Evolutionary conservation across 2,113 vertebrate species (phyloP), one percentile per base, ranked within the genome.

Genomic region (Octodon degus): DNA sequence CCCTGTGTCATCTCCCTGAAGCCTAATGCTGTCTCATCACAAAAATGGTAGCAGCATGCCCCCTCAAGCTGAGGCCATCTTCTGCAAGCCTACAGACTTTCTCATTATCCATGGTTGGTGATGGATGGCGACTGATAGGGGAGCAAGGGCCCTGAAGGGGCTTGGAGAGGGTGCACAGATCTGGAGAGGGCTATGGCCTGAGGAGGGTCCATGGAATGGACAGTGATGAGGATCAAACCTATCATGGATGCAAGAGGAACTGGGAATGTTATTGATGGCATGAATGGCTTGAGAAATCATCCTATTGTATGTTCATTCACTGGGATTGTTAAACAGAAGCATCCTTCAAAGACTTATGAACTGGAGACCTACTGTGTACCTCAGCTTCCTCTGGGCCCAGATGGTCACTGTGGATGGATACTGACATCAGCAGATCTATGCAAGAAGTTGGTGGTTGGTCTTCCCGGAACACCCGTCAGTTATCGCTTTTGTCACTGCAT

Each of bases 11-110:
- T 4, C n/a, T 93, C 74, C 16, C 43, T 16, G 40, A 47, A 34
- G 65, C 43, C 0, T 74, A 30, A 27, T 30, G 1, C 0, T n/a
- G 65, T 58, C 43, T 0, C n/a, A 3, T 13, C 0, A 53, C n/a
- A 40, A 11, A 8, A 62, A 30, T 16, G 20, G 63, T 8, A 24
- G 13, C 13, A 80, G 34, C 43, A 16, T 7, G 19, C 30, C 34
- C 76, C 67, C 32, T 80, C 25, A 22, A 76, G 20, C 20, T n/a
- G 40, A 60, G 20, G 91, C 17, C 20, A 14, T 74, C 43, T 89
- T 37, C 5, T 55, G 0, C n/a, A 67, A 30, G 1, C 13, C 5
- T 7, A 43, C 24, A 14, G 22, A 7, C 70, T 27, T 86, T 67
- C 37, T 79, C n/a, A 43, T 20, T 50, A 72, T 9, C 4, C 62